phyloP scores from a whole-genome alignment of 2,888 invertebrate genomes.

The Zhuqinia jingwanae region DNA sequence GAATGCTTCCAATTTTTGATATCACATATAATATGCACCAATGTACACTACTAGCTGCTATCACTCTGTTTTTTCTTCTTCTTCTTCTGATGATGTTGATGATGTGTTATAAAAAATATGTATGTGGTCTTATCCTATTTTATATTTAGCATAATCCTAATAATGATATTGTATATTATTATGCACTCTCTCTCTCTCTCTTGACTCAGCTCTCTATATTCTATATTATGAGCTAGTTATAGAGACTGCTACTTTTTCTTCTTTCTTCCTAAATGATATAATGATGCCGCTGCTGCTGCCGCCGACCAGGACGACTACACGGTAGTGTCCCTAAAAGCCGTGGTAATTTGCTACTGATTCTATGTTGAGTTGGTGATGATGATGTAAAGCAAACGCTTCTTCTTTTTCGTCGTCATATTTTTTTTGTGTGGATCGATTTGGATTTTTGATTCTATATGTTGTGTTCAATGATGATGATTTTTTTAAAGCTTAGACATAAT shows the following conservation, averaged over 20 bases:
- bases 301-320: background rate
- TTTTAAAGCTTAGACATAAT: no score
- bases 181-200: no score
- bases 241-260: background rate
- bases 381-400: background rate
- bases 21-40: background rate
- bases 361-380: background rate
- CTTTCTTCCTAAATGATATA: conserved; percentile 31
- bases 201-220: no score
- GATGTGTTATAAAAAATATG: background rate
- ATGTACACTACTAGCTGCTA: conserved; percentile 8
- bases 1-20: no score
- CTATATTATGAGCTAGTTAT: no score
- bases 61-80: background rate
- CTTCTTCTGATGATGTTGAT: background rate
- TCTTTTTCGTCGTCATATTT: no score
- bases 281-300: conserved; percentile 45
- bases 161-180: background rate
- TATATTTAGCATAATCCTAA: conserved; percentile 25
- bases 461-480: no score
- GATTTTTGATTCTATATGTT: background rate
- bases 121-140: conserved; percentile 4
- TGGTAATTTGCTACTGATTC: background rate
- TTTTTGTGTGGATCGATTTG: background rate
- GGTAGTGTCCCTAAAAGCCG: background rate